Conservation (phyloP, 2,113 vertebrate genomes). For the Ceratotherium simum region DNA sequence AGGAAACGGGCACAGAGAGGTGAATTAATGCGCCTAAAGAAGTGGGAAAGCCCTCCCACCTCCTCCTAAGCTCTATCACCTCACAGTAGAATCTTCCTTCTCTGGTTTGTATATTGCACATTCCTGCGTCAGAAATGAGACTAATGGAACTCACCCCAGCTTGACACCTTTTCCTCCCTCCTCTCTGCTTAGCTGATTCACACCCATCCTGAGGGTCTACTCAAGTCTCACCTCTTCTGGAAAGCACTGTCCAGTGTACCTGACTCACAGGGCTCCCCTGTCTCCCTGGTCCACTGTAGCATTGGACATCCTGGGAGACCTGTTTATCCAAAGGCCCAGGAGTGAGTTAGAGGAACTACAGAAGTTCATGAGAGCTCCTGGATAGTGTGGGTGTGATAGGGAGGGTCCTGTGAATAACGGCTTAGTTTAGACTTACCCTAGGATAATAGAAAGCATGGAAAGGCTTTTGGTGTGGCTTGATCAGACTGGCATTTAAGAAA, state of each 20-base stretch:
- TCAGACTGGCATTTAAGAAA: neutral
- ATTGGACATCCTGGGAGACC: neutral
- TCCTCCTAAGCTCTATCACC: neutral
- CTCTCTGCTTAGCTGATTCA: neutral
- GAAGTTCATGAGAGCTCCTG: neutral
- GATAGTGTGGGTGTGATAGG: neutral
- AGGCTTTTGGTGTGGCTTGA: neutral
- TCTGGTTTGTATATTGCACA: neutral
- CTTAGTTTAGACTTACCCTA: neutral
- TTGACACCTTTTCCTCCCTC: neutral
- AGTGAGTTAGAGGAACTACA: neutral
- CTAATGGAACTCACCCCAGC: too few species aligned
- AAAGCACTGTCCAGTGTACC: neutral
- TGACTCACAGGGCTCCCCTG: neutral
- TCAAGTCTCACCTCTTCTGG: neutral
- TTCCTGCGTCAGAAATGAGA: neutral
- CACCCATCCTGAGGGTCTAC: neutral
- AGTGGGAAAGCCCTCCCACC: neutral
- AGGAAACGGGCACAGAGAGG: neutral
- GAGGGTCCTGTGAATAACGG: neutral
- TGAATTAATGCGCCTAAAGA: neutral
- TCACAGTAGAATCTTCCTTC: neutral
- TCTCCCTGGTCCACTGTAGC: neutral
- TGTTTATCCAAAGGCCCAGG: neutral
- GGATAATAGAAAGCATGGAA: neutral